Percentiles rank a stretch among this genome's conserved stretches.
Conservation (phyloP, 2,888 invertebrate genomes). For the Dicroscelio sp. region DNA sequence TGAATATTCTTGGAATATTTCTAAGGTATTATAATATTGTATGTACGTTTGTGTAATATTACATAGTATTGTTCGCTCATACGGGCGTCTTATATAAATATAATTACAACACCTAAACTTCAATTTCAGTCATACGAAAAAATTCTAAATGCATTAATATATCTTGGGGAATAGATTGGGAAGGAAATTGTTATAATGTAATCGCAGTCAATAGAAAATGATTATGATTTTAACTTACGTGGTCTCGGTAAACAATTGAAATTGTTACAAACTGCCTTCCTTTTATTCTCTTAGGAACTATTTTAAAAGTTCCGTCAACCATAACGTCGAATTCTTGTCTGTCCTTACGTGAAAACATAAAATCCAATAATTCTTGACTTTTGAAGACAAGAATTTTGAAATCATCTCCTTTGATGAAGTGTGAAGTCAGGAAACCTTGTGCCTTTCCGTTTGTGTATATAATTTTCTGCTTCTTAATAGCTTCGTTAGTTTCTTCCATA, state of each 20-base stretch:
- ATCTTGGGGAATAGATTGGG: no score
- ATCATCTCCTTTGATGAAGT: not conserved
- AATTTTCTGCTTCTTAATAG: not conserved
- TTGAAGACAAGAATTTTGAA: not conserved
- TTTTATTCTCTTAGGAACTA: conserved; percentile 4
- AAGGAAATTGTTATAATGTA: no score
- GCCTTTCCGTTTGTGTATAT: not conserved
- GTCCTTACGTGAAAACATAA: conserved; percentile 13
- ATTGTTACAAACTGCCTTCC: conserved; percentile 28
- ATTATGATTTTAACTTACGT: no score
- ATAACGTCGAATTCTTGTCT: not conserved
- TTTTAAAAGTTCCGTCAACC: conserved; percentile 31
- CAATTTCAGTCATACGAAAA: no score
- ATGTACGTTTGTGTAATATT: no score
- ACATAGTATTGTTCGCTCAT: no score
- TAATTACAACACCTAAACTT: no score
- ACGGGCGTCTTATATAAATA: no score
- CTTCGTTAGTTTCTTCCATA: not conserved
- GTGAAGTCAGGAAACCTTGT: not conserved
- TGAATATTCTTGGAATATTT: no score
- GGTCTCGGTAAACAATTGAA: conserved; percentile 1
- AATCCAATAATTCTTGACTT: not conserved
- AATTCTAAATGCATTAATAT: no score
- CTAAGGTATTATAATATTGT: no score
- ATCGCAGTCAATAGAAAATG: no score